These are phyloP conservation scores for Colletes collaris DNA, from an alignment of 2,888 invertebrate genomes.

Conservation along the genomic window DNA sequence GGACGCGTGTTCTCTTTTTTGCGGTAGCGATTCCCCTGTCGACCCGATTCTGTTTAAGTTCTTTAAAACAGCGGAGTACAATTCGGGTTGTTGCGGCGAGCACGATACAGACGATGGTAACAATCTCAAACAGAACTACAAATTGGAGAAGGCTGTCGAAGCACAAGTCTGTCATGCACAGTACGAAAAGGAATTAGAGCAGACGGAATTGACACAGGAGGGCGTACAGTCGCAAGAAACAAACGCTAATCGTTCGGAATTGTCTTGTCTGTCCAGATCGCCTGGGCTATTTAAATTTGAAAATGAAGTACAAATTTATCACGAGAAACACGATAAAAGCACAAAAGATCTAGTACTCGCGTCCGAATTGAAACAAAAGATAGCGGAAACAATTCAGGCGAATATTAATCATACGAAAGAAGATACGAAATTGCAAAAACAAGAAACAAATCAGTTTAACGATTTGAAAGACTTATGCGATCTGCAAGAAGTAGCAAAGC, in stretches of 20 bases:
- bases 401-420: conserved; percentile 14
- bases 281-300: conserved; percentile 9
- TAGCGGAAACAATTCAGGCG: conserved; percentile 10
- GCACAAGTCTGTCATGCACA: conserved; percentile 8
- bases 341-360: neutral
- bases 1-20: conserved; percentile 16
- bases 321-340: neutral
- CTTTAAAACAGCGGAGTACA: neutral
- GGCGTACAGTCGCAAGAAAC: conserved; percentile 12
- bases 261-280: conserved; percentile 18
- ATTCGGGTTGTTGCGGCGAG: conserved; percentile 3
- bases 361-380: conserved; percentile 1
- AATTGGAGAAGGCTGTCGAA: neutral
- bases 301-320: conserved; percentile 19
- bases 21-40: neutral
- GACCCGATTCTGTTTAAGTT: conserved; percentile 25
- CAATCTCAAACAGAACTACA: conserved; percentile 15
- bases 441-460: neutral
- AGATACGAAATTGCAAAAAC: neutral
- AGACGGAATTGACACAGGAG: conserved; percentile 5
- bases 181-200: conserved; percentile 17
- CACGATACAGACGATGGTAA: neutral
- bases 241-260: conserved; percentile 5
- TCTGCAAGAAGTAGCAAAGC: neutral
- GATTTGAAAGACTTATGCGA: neutral